A percentile compares a stretch with the other conserved stretches of the same genome.
Conservation (phyloP, 2,797 vertebrate genomes). For the Synanceia verrucosa region DNA sequence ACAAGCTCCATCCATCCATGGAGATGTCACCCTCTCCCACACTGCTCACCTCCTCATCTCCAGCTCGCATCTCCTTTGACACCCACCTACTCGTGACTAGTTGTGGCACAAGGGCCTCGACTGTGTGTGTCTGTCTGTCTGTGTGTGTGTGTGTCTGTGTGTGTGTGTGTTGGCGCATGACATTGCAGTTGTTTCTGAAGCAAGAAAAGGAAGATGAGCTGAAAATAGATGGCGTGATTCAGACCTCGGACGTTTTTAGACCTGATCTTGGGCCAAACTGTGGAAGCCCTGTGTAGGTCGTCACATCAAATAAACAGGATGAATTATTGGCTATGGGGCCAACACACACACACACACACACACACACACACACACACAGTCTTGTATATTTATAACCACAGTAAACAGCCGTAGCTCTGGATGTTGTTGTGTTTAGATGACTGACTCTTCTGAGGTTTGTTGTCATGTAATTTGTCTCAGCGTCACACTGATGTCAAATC, state of each 20-base stretch:
- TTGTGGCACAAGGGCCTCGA: conserved; percentile 20
- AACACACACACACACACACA: conserved; percentile 24
- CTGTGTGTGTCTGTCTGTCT: neutral
- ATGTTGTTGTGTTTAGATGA: conserved; percentile 14
- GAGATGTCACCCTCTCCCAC: conserved; percentile 32
- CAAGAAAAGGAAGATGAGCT: conserved; percentile 34
- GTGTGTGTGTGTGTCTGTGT: neutral
- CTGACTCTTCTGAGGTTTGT: neutral
- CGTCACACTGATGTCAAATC: neutral
- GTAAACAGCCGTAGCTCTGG: conserved; percentile 40
- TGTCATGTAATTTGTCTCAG: neutral
- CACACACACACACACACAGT: conserved; percentile 10
- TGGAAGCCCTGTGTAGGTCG: conserved; percentile 49
- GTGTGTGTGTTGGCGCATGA: conserved; percentile 8
- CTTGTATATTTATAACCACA: conserved; percentile 40
- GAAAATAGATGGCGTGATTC: conserved; percentile 59
- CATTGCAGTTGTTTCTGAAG: conserved; percentile 15
- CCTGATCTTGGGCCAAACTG: conserved; percentile 44
- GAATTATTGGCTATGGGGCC: conserved; percentile 32
- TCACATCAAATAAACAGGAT: conserved; percentile 68
- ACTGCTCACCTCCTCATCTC: conserved; percentile 27
- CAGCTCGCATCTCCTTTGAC: conserved; percentile 10
- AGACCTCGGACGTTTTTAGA: conserved; percentile 41
- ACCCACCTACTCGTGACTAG: conserved; percentile 52
- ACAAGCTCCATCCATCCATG: neutral